phyloP scores from a whole-genome alignment of 2,888 invertebrate species.

The Drosophila lutescens region DNA sequence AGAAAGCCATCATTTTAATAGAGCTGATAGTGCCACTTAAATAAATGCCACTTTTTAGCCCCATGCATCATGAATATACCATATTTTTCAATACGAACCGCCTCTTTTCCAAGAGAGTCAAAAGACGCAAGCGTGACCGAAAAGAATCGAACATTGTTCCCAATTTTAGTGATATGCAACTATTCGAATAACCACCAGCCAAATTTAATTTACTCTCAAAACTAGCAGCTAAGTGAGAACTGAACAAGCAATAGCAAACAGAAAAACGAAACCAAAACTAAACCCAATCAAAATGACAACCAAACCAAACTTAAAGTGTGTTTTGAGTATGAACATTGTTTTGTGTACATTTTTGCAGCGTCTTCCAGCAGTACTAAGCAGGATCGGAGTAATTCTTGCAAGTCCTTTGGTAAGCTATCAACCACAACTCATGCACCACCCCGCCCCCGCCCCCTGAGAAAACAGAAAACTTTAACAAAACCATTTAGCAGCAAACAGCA shows the following conservation, averaged over 20 bases:
- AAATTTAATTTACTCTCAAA: slow-evolving; percentile 38
- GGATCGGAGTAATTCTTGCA: slow-evolving; percentile 98
- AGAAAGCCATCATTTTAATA: neutral
- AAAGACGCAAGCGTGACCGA: slow-evolving; percentile 35
- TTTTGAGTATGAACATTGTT: slow-evolving; percentile 84
- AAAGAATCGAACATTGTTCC: slow-evolving; percentile 80
- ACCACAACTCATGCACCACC: slow-evolving; percentile 81
- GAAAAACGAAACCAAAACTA: slow-evolving; percentile 34
- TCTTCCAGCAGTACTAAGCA: slow-evolving; percentile 97
- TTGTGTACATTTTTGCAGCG: slow-evolving; percentile 90
- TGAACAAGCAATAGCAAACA: slow-evolving; percentile 34
- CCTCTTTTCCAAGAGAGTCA: slow-evolving; percentile 14
- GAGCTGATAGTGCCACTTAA: slow-evolving; percentile 22
- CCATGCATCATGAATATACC: slow-evolving; percentile 19
- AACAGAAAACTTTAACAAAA: slow-evolving; percentile 29
- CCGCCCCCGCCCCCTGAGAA: slow-evolving; percentile 17
- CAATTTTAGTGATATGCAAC: slow-evolving; percentile 82
- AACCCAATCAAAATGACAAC: slow-evolving; percentile 35
- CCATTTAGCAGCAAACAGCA: slow-evolving; percentile 31
- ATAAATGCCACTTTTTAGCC: slow-evolving; percentile 7
- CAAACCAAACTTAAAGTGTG: slow-evolving; percentile 83
- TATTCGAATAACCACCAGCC: slow-evolving; percentile 24
- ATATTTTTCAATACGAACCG: slow-evolving; percentile 10
- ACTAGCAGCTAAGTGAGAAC: slow-evolving; percentile 48
- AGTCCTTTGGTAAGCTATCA: slow-evolving; percentile 94